Evolutionary conservation across 2,113 vertebrate genomes (phyloP).

Genomic region (Narcine bancroftii): DNA sequence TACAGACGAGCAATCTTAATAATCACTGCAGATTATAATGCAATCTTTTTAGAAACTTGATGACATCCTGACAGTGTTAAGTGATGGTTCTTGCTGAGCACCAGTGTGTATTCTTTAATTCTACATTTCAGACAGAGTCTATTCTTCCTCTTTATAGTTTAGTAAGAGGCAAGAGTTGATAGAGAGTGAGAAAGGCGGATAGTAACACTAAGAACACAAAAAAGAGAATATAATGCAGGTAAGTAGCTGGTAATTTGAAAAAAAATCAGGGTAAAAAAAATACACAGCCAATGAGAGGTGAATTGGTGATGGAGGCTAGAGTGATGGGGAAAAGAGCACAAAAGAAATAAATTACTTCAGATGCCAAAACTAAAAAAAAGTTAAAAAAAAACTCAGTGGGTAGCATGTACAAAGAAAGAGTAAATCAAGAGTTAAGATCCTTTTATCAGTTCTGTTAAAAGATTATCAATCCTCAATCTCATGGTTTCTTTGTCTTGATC

Average conservation of each 20-base stretch:
- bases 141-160: background rate
- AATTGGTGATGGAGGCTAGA: background rate
- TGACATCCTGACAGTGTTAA: background rate
- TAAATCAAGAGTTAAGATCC: no score
- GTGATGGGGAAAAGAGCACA: background rate
- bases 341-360: no score
- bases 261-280: background rate
- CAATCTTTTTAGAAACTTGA: background rate
- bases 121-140: background rate
- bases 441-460: no score
- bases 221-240: background rate
- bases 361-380: no score
- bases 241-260: background rate
- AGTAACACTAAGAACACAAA: background rate
- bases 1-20: background rate
- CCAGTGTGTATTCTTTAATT: background rate
- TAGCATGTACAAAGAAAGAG: no score
- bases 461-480: no score
- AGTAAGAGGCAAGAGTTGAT: background rate
- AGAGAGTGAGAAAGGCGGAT: background rate
- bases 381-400: no score
- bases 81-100: background rate
- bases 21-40: background rate
- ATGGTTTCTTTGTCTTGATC: no score
- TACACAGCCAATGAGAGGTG: background rate